These are phyloP conservation scores for Leptoteleia sp. DNA, from an alignment of 1,140 invertebrate genomes.

Conservation along the genomic window DNA sequence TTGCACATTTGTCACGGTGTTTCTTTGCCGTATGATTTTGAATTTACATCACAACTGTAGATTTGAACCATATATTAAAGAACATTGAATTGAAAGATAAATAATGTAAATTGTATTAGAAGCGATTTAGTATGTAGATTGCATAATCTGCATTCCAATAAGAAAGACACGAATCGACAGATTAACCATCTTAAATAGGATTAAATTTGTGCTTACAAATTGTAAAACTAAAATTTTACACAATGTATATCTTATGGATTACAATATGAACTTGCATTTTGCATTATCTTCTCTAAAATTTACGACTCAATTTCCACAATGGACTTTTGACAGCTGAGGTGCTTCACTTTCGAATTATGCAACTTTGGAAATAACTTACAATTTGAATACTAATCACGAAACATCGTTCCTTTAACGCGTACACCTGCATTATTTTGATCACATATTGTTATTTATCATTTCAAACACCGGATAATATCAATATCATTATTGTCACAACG, in stretches of 20 bases:
- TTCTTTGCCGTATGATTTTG: too few relatives aligned
- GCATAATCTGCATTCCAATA: conserved; percentile 6
- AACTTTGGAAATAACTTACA: neutral
- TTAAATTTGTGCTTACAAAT: too few relatives aligned
- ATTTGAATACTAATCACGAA: too few relatives aligned
- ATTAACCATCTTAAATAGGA: neutral
- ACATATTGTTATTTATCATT: too few relatives aligned
- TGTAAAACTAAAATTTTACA: too few relatives aligned
- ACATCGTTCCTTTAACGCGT: too few relatives aligned
- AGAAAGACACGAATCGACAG: conserved; percentile 6
- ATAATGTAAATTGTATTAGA: conserved; percentile 31
- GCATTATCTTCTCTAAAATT: conserved; percentile 6
- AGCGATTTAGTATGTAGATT: conserved; percentile 26
- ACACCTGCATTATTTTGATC: too few relatives aligned
- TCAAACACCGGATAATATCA: too few relatives aligned
- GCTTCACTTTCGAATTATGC: neutral
- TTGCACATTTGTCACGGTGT: too few relatives aligned
- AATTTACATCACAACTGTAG: conserved; percentile 2
- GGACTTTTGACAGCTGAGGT: conserved; percentile 18
- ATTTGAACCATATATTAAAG: conserved; percentile 12
- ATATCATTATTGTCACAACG: too few relatives aligned
- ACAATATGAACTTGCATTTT: neutral
- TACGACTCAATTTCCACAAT: conserved; percentile 20
- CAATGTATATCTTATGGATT: neutral
- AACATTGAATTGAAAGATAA: conserved; percentile 21